Percentiles rank a stretch among this genome's conserved stretches.
Conservation (phyloP, 2,888 invertebrate species). For the Macaria liturata region DNA sequence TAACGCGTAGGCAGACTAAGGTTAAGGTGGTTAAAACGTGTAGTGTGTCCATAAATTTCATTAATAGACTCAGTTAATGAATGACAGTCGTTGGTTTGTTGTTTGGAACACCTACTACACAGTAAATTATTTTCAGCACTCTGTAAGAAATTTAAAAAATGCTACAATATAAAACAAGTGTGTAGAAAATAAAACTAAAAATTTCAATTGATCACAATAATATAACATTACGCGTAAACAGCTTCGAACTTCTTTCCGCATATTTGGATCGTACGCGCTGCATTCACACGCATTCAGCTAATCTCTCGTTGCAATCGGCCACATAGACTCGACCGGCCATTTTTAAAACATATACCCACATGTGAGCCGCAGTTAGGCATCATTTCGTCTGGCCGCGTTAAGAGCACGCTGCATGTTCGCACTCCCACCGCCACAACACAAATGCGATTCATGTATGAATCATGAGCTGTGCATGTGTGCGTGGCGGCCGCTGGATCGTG, state of each 20-base stretch:
- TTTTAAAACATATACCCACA: constrained; percentile 68
- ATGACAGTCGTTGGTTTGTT: too few species aligned
- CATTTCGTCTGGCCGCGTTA: constrained; percentile 80
- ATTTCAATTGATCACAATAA: too few species aligned
- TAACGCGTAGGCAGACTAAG: constrained; percentile 25
- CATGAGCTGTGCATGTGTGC: constrained; percentile 62
- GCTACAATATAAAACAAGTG: too few species aligned
- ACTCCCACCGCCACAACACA: constrained; percentile 79
- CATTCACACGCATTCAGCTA: constrained; percentile 80
- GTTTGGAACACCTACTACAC: too few species aligned
- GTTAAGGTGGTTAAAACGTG: constrained; percentile 19
- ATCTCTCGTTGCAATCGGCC: constrained; percentile 77
- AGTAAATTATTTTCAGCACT: too few species aligned
- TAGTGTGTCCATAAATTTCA: constrained; percentile 27
- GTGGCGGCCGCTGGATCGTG: constrained; percentile 72
- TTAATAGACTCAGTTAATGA: background rate
- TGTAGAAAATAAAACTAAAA: too few species aligned
- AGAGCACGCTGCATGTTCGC: constrained; percentile 82
- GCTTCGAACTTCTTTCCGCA: constrained; percentile 58
- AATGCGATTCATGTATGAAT: constrained; percentile 71
- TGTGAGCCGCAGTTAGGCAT: constrained; percentile 74
- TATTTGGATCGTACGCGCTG: constrained; percentile 59
- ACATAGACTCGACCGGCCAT: constrained; percentile 61
- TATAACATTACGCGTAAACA: too few species aligned
- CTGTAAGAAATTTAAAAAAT: too few species aligned